Evolutionary conservation across 2,888 invertebrate species (phyloP), one percentile per base, ranked within the genome.

Genomic region (Tenthredo distinguenda): DNA sequence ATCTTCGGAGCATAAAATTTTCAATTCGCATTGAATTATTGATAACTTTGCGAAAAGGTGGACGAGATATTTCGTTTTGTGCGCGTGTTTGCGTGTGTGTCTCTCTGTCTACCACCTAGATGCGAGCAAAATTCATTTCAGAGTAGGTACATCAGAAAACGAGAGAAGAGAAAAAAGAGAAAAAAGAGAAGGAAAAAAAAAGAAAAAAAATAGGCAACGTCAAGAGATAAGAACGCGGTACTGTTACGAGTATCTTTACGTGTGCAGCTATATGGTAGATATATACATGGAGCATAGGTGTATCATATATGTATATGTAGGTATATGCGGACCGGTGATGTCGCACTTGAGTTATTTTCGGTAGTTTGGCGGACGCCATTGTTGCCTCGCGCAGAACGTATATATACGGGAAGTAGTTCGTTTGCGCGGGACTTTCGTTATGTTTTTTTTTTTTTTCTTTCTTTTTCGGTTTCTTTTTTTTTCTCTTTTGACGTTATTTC

Each of bases 361-460:
- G 58, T 81, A 31, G 81, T 81, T 81, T 81, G 81, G 81, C 81
- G 62, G 81, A 81, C 62, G 81, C 81, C 81, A 81, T 81, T 81
- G 81, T 81, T 81, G 50, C 81, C 37, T 12, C 37, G 81, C 40
- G 50, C 12, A 40, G 26, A 37, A 37, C 26, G 43, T 34, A 55
- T 37, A 62, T 34, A 55, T 37, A 62, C 58, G 50, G 62, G 81
- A 58, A 62, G 37, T 37, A 81, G 81, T 81, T 37, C 34, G 81
- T 81, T 62, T 81, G 58, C 81, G 62, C 62, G 40, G 21, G 62
- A 26, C 12, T 47, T 47, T 47, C 15, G 40, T 40, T 77, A 55
- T n/a, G n/a, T 77, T 47, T 47, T 31, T 71, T 71, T 15, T 3
- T n/a, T 10, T 26, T 10, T 62, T 10, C 15, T 12, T 40, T 12